Evolutionary conservation across 2,113 vertebrate genomes (phyloP).

Genomic region (Prinia subflava): DNA sequence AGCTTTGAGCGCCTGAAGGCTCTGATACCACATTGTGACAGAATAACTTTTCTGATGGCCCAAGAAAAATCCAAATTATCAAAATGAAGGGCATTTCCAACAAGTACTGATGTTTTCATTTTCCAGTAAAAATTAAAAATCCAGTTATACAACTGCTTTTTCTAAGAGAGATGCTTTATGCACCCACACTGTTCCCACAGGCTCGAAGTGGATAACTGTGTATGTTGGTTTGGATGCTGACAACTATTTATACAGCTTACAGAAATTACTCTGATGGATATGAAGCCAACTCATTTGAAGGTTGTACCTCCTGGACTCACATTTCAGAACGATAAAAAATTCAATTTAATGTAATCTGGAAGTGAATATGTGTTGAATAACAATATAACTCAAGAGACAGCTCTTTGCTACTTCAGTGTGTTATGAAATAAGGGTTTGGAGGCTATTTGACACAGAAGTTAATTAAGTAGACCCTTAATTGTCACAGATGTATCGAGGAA

Average conservation of each 20-base stretch:
- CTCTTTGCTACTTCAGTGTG: background rate
- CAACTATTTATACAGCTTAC: background rate
- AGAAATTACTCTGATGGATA: background rate
- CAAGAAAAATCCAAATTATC: background rate
- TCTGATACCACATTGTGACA: background rate
- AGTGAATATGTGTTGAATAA: background rate
- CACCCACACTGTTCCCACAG: background rate
- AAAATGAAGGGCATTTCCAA: background rate
- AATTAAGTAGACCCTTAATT: background rate
- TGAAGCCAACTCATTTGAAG: background rate
- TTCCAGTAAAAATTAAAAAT: background rate
- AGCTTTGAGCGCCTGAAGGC: background rate
- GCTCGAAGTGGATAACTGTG: background rate
- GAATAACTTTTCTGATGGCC: background rate
- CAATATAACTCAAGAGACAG: background rate
- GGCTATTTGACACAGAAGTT: background rate
- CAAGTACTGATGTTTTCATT: background rate
- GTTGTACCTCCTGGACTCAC: background rate
- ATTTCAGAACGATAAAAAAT: slow-evolving; percentile 21
- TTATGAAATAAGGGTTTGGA: background rate
- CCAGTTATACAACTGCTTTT: background rate
- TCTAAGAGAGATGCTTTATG: background rate
- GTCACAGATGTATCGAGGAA: background rate
- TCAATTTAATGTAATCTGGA: background rate
- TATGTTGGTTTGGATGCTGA: background rate